phyloP scores from a whole-genome alignment of 1,140 invertebrate species.

The Cheumatopsyche charites region DNA sequence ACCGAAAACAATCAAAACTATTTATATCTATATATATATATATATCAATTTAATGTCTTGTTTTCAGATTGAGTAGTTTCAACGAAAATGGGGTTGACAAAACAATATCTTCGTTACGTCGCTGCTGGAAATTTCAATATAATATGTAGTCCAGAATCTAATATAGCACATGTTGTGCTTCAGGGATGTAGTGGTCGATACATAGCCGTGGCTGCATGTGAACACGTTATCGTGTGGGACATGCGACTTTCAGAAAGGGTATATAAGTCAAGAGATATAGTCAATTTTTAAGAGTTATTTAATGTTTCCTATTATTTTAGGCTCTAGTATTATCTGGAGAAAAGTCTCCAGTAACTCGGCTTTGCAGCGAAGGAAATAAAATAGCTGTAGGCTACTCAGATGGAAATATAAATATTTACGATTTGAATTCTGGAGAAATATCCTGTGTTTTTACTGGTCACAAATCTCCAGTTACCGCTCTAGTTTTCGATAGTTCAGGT shows the following conservation, averaged over 20 bases:
- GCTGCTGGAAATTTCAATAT: conserved; percentile 85
- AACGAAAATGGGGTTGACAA: conserved; percentile 86
- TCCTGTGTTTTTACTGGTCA: conserved; percentile 87
- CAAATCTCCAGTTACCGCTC: conserved; percentile 80
- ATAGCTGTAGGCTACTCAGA: conserved; percentile 92
- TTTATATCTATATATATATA: too few relatives aligned
- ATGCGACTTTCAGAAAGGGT: conserved; percentile 88
- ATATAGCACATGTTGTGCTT: conserved; percentile 77
- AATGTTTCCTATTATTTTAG: conserved; percentile 53
- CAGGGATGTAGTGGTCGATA: conserved; percentile 79
- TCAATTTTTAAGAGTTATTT: conserved; percentile 37
- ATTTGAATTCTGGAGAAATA: conserved; percentile 71
- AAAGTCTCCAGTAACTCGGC: conserved; percentile 74
- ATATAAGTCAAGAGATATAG: conserved; percentile 37
- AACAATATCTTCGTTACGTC: conserved; percentile 92
- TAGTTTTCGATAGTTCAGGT: conserved; percentile 82
- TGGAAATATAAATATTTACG: conserved; percentile 86
- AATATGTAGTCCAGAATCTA: conserved; percentile 79
- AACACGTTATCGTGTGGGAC: conserved; percentile 95
- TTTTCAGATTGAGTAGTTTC: too few relatives aligned
- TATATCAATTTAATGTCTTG: too few relatives aligned
- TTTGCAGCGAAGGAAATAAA: conserved; percentile 73
- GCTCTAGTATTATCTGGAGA: conserved; percentile 77
- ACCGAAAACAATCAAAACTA: too few relatives aligned
- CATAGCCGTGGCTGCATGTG: conserved; percentile 87